Percentiles rank a stretch among this genome's conserved stretches.
These are phyloP conservation scores for Pristionchus fissidentatus DNA, from an alignment of 2,888 invertebrate genomes.

Conservation along the genomic window DNA sequence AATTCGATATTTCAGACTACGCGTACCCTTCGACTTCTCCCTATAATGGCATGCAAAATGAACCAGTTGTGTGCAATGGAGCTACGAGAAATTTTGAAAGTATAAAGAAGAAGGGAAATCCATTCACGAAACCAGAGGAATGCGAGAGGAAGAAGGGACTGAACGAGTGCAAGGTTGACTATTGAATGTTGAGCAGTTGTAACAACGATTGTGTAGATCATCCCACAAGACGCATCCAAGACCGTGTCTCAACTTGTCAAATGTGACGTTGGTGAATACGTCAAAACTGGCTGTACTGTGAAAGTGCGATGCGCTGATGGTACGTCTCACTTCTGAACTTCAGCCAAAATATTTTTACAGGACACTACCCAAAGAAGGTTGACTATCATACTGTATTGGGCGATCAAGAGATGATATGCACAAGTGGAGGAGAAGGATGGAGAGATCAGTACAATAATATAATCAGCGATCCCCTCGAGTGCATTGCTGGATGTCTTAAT, in stretches of 20 bases:
- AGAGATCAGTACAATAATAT: conserved; percentile 7
- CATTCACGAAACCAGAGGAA: background rate
- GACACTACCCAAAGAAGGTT: background rate
- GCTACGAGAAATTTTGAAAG: conserved; percentile 15
- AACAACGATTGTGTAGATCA: too few species aligned
- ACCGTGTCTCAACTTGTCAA: background rate
- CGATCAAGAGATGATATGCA: conserved; percentile 29
- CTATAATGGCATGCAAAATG: background rate
- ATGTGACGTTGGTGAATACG: background rate
- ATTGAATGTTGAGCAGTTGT: too few species aligned
- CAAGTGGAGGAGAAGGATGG: conserved; percentile 44
- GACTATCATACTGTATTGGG: conserved; percentile 31
- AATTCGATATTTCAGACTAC: background rate
- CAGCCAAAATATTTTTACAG: background rate
- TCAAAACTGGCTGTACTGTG: conserved; percentile 12
- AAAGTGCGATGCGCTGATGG: conserved; percentile 25
- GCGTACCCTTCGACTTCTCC: conserved; percentile 24
- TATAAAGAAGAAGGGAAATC: conserved; percentile 6
- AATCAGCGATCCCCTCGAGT: conserved; percentile 7
- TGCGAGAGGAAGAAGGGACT: conserved; percentile 37
- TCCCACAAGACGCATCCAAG: conserved; percentile 20
- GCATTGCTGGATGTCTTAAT: conserved; percentile 8
- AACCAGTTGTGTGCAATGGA: conserved; percentile 36
- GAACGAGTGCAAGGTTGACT: conserved; percentile 32
- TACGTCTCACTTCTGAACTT: background rate